These are phyloP conservation scores for Aphelenchoides bicaudatus DNA, from an alignment of 2,888 invertebrate genomes.

Conservation along the genomic window DNA sequence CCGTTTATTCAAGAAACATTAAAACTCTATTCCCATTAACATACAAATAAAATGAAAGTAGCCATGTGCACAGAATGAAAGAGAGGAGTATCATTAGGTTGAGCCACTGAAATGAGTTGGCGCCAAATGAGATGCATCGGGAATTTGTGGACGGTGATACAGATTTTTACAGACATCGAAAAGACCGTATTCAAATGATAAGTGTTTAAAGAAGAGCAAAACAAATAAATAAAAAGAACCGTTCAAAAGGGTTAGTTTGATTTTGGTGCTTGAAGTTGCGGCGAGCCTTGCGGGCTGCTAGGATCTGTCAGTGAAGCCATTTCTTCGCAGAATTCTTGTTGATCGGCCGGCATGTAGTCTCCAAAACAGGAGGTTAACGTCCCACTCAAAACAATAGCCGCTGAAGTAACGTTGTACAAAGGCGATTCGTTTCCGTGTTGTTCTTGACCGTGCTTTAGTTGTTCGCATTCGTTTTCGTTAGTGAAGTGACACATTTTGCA, in stretches of 20 bases:
- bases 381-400: conserved; percentile 20
- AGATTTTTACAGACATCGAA: too few species aligned
- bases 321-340: conserved; percentile 6
- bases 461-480: conserved; percentile 12
- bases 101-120: too few species aligned
- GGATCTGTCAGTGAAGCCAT: too few species aligned
- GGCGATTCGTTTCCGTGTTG: conserved; percentile 16
- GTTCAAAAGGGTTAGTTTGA: too few species aligned
- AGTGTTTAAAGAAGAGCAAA: too few species aligned
- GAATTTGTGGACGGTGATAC: too few species aligned
- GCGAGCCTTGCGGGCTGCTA: too few species aligned
- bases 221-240: too few species aligned
- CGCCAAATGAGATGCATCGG: too few species aligned
- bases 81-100: too few species aligned
- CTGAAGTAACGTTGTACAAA: conserved; percentile 21
- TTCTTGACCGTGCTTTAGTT: conserved; percentile 11
- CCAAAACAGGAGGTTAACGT: conserved; percentile 22
- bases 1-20: neutral
- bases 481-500: conserved; percentile 30
- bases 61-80: neutral
- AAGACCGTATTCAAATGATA: too few species aligned
- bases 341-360: conserved; percentile 18
- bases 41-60: neutral
- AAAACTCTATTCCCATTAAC: neutral
- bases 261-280: too few species aligned